These are phyloP conservation scores for Acronicta aceris DNA, from an alignment of 2,888 invertebrate genomes.

Conservation along the genomic window DNA sequence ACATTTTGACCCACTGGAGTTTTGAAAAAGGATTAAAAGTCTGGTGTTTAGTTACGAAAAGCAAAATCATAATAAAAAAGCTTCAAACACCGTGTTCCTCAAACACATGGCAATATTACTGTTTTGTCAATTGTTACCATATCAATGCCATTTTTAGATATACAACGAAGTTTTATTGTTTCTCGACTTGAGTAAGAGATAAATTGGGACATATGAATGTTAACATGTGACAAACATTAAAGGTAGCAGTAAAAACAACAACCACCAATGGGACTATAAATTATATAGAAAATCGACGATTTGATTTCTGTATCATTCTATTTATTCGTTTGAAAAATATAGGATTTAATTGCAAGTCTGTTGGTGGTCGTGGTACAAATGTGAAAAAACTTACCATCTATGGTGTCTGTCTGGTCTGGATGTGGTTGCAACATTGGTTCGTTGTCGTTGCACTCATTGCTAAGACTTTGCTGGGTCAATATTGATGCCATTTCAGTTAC, in stretches of 20 bases:
- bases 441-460: conserved; percentile 89
- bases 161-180: not conserved
- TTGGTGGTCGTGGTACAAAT: conserved; percentile 22
- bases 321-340: not conserved
- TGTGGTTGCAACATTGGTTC: conserved; percentile 90
- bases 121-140: conserved; percentile 44
- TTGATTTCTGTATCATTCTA: too few relatives aligned
- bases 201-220: conserved; percentile 11
- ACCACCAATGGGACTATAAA: conserved; percentile 57
- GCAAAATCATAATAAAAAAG: conserved; percentile 45
- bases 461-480: conserved; percentile 90
- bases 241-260: conserved; percentile 41
- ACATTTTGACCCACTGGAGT: conserved; percentile 49
- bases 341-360: conserved; percentile 13
- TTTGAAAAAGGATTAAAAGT: conserved; percentile 17
- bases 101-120: conserved; percentile 16
- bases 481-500: conserved; percentile 91
- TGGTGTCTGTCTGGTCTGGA: conserved; percentile 92
- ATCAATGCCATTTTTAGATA: not conserved
- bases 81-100: conserved; percentile 19
- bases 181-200: not conserved
- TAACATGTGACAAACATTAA: conserved; percentile 56
- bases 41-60: conserved; percentile 31
- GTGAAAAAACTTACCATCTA: conserved; percentile 91
- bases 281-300: not conserved